Conservation (phyloP, 2,888 invertebrate genomes). For the Sminthurinus aureus region DNA sequence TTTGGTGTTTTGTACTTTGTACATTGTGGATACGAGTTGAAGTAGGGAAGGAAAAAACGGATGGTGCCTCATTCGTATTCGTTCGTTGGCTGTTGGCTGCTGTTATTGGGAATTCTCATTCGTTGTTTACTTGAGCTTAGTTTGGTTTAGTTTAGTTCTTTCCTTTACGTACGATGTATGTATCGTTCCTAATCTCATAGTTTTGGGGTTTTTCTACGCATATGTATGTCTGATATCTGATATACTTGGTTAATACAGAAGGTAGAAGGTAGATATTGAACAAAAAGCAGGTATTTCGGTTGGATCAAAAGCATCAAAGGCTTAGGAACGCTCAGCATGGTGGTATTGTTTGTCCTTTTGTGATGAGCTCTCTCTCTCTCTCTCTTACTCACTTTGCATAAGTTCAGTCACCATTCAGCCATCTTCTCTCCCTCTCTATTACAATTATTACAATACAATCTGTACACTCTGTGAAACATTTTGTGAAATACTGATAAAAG, state of each 20-base stretch:
- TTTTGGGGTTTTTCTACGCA: no score
- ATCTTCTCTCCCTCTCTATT: conserved; percentile 2
- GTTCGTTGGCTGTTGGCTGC: background rate
- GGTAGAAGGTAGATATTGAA: conserved; percentile 16
- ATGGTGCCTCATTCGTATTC: background rate
- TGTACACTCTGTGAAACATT: background rate
- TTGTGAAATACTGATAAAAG: no score
- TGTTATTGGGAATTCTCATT: background rate
- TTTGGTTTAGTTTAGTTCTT: background rate
- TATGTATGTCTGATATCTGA: no score
- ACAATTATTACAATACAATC: background rate
- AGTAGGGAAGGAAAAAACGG: background rate
- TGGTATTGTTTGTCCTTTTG: conserved; percentile 43
- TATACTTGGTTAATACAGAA: no score
- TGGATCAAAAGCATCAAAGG: conserved; percentile 43
- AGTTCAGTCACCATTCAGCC: conserved; percentile 32
- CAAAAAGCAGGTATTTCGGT: conserved; percentile 42
- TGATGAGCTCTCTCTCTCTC: conserved; percentile 29
- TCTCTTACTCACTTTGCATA: conserved; percentile 25
- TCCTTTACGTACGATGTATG: background rate
- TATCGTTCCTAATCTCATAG: no score
- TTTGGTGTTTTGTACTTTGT: background rate
- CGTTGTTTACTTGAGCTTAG: background rate
- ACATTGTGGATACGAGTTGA: background rate
- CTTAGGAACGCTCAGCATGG: conserved; percentile 42